Conservation (phyloP, 2,797 vertebrate species). For the Syndactyla subalaris region DNA sequence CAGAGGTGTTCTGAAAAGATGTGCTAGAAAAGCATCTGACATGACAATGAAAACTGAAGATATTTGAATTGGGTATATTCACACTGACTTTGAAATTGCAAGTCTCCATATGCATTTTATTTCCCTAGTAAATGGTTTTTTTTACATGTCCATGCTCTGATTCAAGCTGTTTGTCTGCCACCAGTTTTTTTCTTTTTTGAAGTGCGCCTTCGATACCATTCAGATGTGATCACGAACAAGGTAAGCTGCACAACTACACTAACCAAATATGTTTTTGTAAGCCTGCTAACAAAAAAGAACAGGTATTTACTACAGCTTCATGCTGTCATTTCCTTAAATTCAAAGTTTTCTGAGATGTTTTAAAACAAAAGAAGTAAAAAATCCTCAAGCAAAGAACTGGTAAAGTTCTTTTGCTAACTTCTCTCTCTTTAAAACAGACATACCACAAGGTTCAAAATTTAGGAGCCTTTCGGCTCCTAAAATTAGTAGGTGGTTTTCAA, state of each 20-base stretch:
- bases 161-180: neutral
- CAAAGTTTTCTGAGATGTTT: neutral
- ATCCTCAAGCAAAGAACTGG: neutral
- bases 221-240: neutral
- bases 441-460: conserved; percentile 58
- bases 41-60: neutral
- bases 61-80: neutral
- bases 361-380: neutral
- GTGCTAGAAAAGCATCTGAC: neutral
- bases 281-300: neutral
- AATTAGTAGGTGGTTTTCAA: conserved; percentile 72
- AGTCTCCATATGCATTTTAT: neutral
- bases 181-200: neutral
- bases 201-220: neutral
- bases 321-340: neutral
- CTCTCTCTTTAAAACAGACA: conserved; percentile 20
- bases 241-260: neutral
- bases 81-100: neutral
- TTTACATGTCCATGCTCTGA: neutral
- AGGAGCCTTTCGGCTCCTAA: conserved; percentile 59
- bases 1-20: neutral
- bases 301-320: neutral
- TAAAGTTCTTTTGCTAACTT: conserved; percentile 14
- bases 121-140: neutral
- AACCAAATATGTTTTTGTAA: neutral